Conservation (phyloP, 2,797 vertebrate species). For the Anisognathus igniventris region DNA sequence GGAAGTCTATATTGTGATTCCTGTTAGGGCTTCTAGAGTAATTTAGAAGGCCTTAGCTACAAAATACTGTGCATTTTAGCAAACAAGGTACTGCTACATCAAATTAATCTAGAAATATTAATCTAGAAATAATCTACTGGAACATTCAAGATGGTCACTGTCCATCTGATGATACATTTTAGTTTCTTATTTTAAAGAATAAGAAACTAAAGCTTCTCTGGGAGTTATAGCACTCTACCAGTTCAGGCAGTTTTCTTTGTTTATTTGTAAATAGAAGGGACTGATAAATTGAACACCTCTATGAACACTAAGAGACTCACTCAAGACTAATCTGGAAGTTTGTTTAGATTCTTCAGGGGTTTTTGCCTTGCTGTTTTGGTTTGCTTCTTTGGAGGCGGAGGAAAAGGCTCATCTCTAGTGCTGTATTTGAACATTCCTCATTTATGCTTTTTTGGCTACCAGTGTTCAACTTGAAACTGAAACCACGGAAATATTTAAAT, state of each 20-base stretch:
- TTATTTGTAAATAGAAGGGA: neutral
- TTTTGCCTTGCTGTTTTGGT: neutral
- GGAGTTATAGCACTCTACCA: neutral
- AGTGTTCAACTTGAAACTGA: conserved; percentile 9
- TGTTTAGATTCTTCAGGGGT: neutral
- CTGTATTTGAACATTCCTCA: neutral
- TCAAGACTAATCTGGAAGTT: neutral
- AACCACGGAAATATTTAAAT: neutral
- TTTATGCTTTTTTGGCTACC: neutral
- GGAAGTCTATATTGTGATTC: neutral
- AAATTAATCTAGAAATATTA: neutral
- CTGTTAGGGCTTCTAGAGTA: neutral
- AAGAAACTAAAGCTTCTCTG: neutral
- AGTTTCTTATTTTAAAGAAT: neutral
- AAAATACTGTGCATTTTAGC: neutral
- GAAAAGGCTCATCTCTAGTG: neutral
- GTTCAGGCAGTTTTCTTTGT: neutral
- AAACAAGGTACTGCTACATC: neutral
- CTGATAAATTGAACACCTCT: neutral
- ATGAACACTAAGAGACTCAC: neutral
- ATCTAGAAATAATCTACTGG: neutral
- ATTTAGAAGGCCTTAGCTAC: neutral
- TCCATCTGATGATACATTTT: neutral
- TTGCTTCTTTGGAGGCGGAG: neutral
- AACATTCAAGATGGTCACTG: neutral